Percentiles rank a stretch among this genome's conserved stretches.
These are phyloP conservation scores for Macrochelys suwanniensis DNA, from an alignment of 2,797 vertebrate genomes.

Conservation along the genomic window DNA sequence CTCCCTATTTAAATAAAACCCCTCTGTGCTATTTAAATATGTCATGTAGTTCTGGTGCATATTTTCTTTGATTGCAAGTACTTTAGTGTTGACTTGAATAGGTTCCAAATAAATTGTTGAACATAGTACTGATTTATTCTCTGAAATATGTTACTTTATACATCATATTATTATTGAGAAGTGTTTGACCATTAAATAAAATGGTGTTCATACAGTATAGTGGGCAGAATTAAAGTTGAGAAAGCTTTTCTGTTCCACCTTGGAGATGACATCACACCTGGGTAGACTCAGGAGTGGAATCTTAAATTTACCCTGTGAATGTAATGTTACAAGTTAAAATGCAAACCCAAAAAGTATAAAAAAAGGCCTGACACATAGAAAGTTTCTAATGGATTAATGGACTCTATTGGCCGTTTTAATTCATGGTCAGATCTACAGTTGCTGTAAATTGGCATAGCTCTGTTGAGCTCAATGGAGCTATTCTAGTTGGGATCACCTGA, in stretches of 20 bases:
- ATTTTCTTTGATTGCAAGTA: conserved; percentile 46
- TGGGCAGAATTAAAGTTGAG: conserved; percentile 21
- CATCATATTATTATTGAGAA: not conserved
- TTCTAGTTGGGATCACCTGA: not conserved
- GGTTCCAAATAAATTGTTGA: conserved; percentile 32
- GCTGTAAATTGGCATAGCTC: not conserved
- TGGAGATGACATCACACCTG: not conserved
- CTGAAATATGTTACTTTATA: not conserved
- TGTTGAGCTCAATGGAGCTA: not conserved
- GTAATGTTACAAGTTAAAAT: not conserved
- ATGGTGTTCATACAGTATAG: not conserved
- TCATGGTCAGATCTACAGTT: not conserved
- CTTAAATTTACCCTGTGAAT: not conserved
- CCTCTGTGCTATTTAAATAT: conserved; percentile 72
- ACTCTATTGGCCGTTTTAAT: not conserved
- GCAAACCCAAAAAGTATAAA: not conserved
- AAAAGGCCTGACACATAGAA: not conserved
- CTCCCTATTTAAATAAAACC: conserved; percentile 68
- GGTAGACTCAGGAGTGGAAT: conserved; percentile 20
- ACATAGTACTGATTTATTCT: not conserved
- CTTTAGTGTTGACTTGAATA: conserved; percentile 49
- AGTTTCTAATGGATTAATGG: fast-evolving
- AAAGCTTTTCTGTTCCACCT: conserved; percentile 30
- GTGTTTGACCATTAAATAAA: not conserved
- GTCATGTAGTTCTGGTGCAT: conserved; percentile 31